Evolutionary conservation across 2,888 invertebrate genomes (phyloP).

Genomic region (Patella pellucida): DNA sequence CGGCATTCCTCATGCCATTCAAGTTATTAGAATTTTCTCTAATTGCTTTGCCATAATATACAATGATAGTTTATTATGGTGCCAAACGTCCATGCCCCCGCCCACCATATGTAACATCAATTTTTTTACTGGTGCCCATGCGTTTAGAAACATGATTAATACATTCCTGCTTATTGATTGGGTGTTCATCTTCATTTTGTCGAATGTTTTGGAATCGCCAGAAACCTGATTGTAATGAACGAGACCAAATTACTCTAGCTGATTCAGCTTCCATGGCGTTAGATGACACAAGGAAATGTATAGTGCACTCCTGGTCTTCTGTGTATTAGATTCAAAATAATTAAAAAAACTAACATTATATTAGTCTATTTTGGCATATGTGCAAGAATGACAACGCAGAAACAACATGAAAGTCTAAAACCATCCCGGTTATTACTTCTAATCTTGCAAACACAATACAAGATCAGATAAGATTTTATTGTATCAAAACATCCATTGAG

Average conservation of each 20-base stretch:
- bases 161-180: not conserved
- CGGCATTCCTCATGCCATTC: constrained; percentile 12
- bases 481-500: no score
- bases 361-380: not conserved
- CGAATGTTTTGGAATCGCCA: not conserved
- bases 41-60: no score
- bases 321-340: not conserved
- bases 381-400: constrained; percentile 14
- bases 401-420: constrained; percentile 15
- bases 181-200: not conserved
- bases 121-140: no score
- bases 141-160: constrained; percentile 20
- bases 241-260: not conserved
- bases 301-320: not conserved
- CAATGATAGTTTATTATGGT: no score
- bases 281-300: not conserved
- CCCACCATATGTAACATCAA: no score
- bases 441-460: no score
- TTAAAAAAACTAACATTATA: no score
- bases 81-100: no score
- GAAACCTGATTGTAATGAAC: no score
- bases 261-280: not conserved
- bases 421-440: no score
- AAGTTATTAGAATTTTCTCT: not conserved
- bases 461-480: no score